phyloP scores from a whole-genome alignment of 2,797 vertebrate species.

The Geotria australis region DNA sequence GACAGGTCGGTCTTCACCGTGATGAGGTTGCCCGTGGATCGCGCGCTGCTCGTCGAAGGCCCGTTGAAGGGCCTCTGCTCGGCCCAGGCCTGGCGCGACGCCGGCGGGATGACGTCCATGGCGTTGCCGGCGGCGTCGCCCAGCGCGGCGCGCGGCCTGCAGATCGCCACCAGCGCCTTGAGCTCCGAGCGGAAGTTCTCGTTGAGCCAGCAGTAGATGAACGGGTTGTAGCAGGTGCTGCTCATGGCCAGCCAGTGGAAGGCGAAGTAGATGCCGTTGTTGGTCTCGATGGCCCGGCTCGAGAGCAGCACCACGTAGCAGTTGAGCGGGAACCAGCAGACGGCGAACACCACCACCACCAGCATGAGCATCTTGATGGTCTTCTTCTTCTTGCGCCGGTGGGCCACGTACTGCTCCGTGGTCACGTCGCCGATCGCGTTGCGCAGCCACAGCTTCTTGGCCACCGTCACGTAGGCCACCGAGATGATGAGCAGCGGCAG shows the following conservation, averaged over 20 bases:
- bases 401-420: constrained; percentile 12
- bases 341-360: constrained; percentile 58
- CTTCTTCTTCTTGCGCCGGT: constrained; percentile 34
- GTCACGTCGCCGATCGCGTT: constrained; percentile 17
- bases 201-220: constrained; percentile 80
- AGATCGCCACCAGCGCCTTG: constrained; percentile 29
- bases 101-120: constrained; percentile 2
- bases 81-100: constrained; percentile 26
- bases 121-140: no score
- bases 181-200: constrained; percentile 52
- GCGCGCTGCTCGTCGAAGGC: constrained; percentile 13
- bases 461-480: constrained; percentile 47
- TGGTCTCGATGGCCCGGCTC: constrained; percentile 58
- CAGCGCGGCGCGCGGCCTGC: constrained; percentile 9
- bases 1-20: constrained; percentile 32
- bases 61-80: constrained; percentile 11
- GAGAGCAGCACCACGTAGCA: constrained; percentile 58
- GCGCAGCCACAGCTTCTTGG: constrained; percentile 45
- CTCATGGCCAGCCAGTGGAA: constrained; percentile 72
- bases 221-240: constrained; percentile 50
- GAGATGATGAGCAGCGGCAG: constrained; percentile 50
- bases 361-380: constrained; percentile 76
- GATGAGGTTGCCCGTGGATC: constrained; percentile 14
- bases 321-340: constrained; percentile 72
- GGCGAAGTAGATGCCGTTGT: constrained; percentile 44